Percentiles rank a stretch among this genome's conserved stretches.
Conservation (phyloP, 2,888 invertebrate genomes). For the Dinocampus coccinellae region DNA sequence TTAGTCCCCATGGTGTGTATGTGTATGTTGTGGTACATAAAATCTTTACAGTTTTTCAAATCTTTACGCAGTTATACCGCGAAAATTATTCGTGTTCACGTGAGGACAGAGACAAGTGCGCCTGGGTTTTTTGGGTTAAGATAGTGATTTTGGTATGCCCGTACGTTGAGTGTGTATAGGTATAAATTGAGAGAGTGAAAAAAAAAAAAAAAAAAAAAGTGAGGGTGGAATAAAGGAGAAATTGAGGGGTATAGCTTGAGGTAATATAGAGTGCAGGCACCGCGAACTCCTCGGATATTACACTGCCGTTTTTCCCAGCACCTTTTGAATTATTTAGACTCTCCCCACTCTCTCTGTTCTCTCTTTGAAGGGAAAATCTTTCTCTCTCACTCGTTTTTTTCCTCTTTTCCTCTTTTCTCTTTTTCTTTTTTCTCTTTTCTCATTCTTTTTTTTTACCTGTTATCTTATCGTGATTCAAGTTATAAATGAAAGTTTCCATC, state of each 20-base stretch:
- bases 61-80: slow-evolving; percentile 22
- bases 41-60: slow-evolving; percentile 20
- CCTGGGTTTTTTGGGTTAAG: slow-evolving; percentile 9
- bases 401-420: not conserved
- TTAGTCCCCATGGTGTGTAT: slow-evolving; percentile 15
- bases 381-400: not conserved
- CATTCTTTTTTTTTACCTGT: not conserved
- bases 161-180: not conserved
- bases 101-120: not conserved
- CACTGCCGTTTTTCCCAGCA: slow-evolving; percentile 20
- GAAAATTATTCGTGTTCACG: slow-evolving; percentile 8
- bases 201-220: too few species aligned
- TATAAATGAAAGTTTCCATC: not conserved
- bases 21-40: slow-evolving; percentile 4
- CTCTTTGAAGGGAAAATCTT: not conserved
- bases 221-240: not conserved
- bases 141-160: slow-evolving; percentile 23
- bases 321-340: slow-evolving; percentile 27
- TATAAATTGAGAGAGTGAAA: too few species aligned
- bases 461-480: slow-evolving; percentile 16
- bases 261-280: slow-evolving; percentile 24
- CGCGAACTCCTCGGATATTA: slow-evolving; percentile 22
- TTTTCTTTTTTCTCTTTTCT: not conserved
- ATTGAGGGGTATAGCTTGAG: not conserved
- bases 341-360: not conserved